Conservation (phyloP, 2,113 vertebrate genomes). For the Lepus timidus region DNA sequence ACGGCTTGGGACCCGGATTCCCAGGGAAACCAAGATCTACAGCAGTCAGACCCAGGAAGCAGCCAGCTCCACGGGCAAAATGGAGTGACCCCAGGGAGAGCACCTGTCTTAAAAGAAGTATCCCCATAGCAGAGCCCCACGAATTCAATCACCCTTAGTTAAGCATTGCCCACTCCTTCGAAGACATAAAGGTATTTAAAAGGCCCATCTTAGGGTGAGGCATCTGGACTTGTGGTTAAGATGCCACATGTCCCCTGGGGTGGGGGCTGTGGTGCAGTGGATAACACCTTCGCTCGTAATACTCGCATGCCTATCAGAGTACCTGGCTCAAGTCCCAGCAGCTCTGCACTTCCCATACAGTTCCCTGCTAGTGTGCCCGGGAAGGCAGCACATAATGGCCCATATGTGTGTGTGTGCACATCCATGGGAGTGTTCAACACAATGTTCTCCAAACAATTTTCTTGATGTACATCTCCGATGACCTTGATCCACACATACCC, state of each 20-base stretch:
- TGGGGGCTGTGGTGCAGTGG: too few species aligned
- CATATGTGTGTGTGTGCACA: background rate
- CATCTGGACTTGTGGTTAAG: too few species aligned
- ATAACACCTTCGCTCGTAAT: too few species aligned
- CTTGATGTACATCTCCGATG: background rate
- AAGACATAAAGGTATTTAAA: accelerated
- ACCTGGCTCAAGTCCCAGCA: too few species aligned
- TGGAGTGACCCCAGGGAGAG: background rate
- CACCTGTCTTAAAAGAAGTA: background rate
- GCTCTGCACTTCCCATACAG: too few species aligned
- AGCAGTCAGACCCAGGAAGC: background rate
- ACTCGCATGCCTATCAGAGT: too few species aligned
- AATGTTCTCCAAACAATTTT: background rate
- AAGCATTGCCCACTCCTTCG: accelerated
- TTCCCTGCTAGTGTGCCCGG: too few species aligned
- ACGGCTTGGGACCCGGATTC: background rate
- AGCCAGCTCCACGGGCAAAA: too few species aligned
- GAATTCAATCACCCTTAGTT: accelerated
- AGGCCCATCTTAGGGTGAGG: background rate
- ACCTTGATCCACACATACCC: background rate
- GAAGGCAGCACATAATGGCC: too few species aligned
- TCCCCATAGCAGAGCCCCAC: accelerated
- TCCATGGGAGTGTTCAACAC: too few species aligned
- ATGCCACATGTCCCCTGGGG: too few species aligned
- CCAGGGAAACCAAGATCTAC: background rate